Evolutionary conservation across 2,113 vertebrate genomes (phyloP), one percentile per base, ranked within the genome.

Genomic region (Himantopus leucocephalus): DNA sequence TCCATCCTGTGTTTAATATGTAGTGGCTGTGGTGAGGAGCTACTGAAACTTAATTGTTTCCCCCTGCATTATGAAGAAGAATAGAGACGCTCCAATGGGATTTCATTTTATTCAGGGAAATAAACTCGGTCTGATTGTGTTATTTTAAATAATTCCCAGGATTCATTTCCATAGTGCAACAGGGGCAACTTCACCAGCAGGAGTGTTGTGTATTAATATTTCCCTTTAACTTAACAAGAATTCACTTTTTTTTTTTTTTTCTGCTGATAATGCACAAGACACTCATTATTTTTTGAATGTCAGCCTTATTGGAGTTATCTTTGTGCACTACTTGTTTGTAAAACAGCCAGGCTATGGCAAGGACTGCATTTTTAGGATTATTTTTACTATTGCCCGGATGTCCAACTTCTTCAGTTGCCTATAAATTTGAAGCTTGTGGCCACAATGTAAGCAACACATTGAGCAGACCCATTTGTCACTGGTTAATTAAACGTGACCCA

Each of bases 31-130:
- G 35, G 47, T 5, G 20, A 75, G 73, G 32, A 96, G 88, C 72
- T 81, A 50, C 32, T 11, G 39, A 70, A 85, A 91, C 52, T 63
- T 88, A 91, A 92, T 88, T 71, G 64, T 93, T 97, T 95, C 70
- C 78, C 64, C 35, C 13, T 18, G 60, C 47, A 29, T 30, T 60
- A 87, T 32, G 85, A 93, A 72, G 87, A 74, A 92, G 91, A 89
- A 92, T 43, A 78, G 78, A 68, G 64, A 66, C 2, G 8, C 47
- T 90, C 83, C 56, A 12, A 18, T 10, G 84, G 79, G 90, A 67
- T 78, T 96, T 95, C 10, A 4, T 71, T 91, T 91, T 45, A 92
- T 74, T 93, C 85, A 63, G 50, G 66, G 79, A 88, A 96, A 96
- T 94, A 96, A 91, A 87, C 70, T 91, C 24, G 2, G 30, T 52